Percentiles rank a stretch among this genome's conserved stretches.
phyloP scores from a whole-genome alignment of 2,113 vertebrate genomes.

The Prionailurus bengalensis region DNA sequence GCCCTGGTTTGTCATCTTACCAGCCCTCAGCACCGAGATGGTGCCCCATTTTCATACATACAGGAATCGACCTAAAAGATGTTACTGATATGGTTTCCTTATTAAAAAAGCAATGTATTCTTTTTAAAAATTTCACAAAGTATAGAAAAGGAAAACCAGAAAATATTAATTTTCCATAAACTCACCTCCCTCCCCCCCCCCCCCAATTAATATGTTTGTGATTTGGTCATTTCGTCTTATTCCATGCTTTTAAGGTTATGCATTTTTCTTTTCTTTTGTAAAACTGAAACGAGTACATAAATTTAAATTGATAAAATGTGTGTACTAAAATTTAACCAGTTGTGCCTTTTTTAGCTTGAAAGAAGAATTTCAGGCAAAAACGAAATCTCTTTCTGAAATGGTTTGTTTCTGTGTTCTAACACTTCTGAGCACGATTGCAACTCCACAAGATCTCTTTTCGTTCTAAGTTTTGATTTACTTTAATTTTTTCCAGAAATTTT shows the following conservation, averaged over 20 bases:
- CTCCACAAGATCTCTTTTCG: background rate
- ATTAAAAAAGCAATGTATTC: background rate
- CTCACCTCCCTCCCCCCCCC: background rate
- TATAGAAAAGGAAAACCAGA: background rate
- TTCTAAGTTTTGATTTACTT: background rate
- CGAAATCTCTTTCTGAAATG: constrained; percentile 42
- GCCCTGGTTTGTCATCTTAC: background rate
- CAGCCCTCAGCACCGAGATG: background rate
- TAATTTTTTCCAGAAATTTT: too few species aligned
- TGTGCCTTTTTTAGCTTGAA: constrained; percentile 39
- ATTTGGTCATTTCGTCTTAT: constrained; percentile 27
- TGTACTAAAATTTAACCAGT: constrained; percentile 23
- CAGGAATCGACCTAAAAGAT: background rate
- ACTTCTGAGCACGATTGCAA: background rate
- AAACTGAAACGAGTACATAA: constrained; percentile 15
- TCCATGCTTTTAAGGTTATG: constrained; percentile 26
- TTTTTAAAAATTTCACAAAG: background rate
- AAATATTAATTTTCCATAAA: constrained; percentile 11
- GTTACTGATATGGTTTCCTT: background rate
- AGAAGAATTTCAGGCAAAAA: constrained; percentile 11
- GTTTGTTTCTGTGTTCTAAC: constrained; percentile 38
- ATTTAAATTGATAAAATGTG: constrained; percentile 8
- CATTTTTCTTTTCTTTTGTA: constrained; percentile 51
- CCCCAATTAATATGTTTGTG: background rate
- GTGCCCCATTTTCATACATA: background rate